phyloP scores from a whole-genome alignment of 2,113 vertebrate genomes.

The Climacteris rufus region DNA sequence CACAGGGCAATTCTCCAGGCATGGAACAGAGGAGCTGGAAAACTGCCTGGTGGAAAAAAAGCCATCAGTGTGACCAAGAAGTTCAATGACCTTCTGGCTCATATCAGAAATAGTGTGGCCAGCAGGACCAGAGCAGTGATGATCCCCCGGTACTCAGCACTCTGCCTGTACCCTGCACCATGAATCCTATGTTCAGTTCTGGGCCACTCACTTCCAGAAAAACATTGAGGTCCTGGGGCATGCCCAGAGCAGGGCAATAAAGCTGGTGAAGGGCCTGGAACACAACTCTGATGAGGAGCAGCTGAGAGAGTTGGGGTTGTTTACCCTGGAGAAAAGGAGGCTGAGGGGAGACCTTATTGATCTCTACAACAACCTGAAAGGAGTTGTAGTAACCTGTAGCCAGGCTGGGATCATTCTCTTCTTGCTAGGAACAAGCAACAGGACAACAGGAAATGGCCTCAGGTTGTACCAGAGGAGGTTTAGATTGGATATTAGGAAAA shows the following conservation, averaged over 20 bases:
- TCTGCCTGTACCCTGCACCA: not conserved
- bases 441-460: not conserved
- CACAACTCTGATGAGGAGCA: not conserved
- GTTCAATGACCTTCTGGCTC: not conserved
- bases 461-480: not conserved
- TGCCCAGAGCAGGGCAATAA: not conserved
- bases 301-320: not conserved
- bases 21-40: not conserved
- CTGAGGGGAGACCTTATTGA: not conserved
- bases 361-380: not conserved
- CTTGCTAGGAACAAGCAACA: too few relatives aligned
- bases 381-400: not conserved
- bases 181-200: not conserved
- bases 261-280: not conserved
- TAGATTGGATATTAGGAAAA: not conserved
- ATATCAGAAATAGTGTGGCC: not conserved
- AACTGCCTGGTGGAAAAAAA: not conserved
- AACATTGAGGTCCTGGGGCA: not conserved
- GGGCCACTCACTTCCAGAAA: not conserved
- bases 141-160: not conserved
- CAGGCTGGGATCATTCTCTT: not conserved
- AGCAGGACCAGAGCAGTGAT: not conserved
- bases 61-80: not conserved
- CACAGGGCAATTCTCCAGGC: not conserved
- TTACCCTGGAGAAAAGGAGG: not conserved